Evolutionary conservation across 2,888 invertebrate species (phyloP).

Genomic region (Theretra japonica): DNA sequence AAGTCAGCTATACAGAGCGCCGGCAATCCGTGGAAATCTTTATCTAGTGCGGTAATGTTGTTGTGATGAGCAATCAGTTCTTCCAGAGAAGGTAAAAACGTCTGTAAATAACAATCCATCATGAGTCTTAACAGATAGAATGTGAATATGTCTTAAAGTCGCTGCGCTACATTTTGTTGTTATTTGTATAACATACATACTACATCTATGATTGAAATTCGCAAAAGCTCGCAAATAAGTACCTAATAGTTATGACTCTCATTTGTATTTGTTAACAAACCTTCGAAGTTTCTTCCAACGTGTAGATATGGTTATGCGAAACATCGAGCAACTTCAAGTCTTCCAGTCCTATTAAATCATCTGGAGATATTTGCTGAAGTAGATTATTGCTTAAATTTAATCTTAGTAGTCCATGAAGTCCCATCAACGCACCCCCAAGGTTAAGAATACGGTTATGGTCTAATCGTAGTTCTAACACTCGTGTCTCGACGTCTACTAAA

Average conservation of each 20-base stretch:
- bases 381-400: constrained; percentile 91
- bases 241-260: constrained; percentile 36
- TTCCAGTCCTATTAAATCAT: constrained; percentile 91
- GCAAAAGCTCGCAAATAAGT: constrained; percentile 49
- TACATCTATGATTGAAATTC: constrained; percentile 32
- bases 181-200: neutral
- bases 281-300: constrained; percentile 93
- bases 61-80: constrained; percentile 91
- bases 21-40: constrained; percentile 93
- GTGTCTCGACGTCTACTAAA: constrained; percentile 90
- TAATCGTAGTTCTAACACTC: constrained; percentile 88
- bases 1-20: constrained; percentile 92
- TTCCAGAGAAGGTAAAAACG: constrained; percentile 90
- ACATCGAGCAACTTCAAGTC: constrained; percentile 90
- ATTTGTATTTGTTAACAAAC: constrained; percentile 70
- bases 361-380: constrained; percentile 89
- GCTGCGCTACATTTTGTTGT: constrained; percentile 13
- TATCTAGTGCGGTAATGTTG: constrained; percentile 89
- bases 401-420: constrained; percentile 88
- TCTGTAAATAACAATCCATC: constrained; percentile 81
- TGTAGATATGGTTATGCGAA: constrained; percentile 90
- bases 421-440: constrained; percentile 90
- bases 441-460: constrained; percentile 90
- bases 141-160: neutral
- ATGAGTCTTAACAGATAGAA: neutral